These are phyloP conservation scores for Lepidochitona cinerea DNA, from an alignment of 2,888 invertebrate genomes.

Conservation along the genomic window DNA sequence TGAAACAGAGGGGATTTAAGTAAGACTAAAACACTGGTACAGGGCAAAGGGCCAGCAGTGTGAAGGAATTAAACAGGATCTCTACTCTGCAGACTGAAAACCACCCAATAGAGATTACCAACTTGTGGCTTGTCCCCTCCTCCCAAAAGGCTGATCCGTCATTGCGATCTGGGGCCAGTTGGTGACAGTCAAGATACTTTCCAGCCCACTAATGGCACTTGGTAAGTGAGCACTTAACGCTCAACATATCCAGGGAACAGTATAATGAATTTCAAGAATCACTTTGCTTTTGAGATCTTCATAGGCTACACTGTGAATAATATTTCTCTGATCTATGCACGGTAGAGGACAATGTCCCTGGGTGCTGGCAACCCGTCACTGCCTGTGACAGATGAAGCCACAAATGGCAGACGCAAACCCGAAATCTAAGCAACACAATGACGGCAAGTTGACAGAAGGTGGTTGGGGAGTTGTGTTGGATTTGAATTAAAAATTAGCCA, in stretches of 20 bases:
- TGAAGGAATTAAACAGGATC: constrained; percentile 1
- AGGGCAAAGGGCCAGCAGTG: not conserved
- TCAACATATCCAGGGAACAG: not conserved
- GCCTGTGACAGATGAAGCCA: too few species aligned
- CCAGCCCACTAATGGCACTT: not conserved
- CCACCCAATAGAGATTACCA: not conserved
- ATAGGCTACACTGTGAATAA: not conserved
- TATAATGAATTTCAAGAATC: not conserved
- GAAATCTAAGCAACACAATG: too few species aligned
- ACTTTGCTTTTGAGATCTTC: not conserved
- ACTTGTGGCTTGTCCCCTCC: not conserved
- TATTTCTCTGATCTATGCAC: too few species aligned
- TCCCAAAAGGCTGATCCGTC: constrained; percentile 1
- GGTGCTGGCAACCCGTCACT: too few species aligned
- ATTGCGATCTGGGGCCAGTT: not conserved
- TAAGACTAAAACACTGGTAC: not conserved
- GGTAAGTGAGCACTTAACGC: constrained; percentile 3
- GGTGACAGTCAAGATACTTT: not conserved
- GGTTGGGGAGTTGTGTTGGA: too few species aligned
- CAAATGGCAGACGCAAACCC: too few species aligned
- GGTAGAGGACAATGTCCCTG: too few species aligned
- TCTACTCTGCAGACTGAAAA: not conserved
- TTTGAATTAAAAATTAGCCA: too few species aligned
- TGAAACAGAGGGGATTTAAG: not conserved
- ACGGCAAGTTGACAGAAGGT: too few species aligned